Evolutionary conservation across 2,113 vertebrate species (phyloP).

Genomic region (Acanthochromis polyacanthus): DNA sequence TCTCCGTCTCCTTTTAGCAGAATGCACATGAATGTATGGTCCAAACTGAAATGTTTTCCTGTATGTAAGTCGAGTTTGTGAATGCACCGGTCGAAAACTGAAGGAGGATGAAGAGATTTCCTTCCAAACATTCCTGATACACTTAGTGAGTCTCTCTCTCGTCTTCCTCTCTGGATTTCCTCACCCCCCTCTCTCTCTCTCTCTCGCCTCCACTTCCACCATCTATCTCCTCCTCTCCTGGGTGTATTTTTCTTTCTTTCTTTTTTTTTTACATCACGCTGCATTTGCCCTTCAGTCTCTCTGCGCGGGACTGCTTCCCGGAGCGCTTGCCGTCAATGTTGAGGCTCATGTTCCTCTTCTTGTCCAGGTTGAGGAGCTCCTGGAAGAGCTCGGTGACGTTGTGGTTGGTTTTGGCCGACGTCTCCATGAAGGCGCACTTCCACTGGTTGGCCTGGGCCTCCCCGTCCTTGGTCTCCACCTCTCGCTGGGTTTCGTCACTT

Average conservation of each 20-base stretch:
- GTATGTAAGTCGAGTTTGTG: conserved; percentile 34
- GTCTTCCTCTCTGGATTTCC: not conserved
- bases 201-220: not conserved
- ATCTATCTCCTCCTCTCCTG: conserved; percentile 20
- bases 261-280: conserved; percentile 88
- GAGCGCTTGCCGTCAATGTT: conserved; percentile 94
- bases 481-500: conserved; percentile 95
- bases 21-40: conserved; percentile 33
- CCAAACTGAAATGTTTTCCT: conserved; percentile 35
- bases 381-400: conserved; percentile 98
- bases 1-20: not conserved
- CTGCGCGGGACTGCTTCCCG: conserved; percentile 93
- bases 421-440: conserved; percentile 99
- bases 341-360: conserved; percentile 94
- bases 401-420: conserved; percentile 98
- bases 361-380: conserved; percentile 97
- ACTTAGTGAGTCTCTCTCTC: conserved; percentile 25
- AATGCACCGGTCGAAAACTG: conserved; percentile 38
- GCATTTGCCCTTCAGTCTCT: conserved; percentile 97
- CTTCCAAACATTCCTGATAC: conserved; percentile 33
- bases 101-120: conserved; percentile 61
- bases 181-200: not conserved
- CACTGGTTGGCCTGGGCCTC: conserved; percentile 94
- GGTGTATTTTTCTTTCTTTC: not conserved
- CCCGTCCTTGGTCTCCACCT: conserved; percentile 93